Base-by-base conservation (phyloP, 2,888 invertebrate species). In the Melanophora roralis region DNA sequence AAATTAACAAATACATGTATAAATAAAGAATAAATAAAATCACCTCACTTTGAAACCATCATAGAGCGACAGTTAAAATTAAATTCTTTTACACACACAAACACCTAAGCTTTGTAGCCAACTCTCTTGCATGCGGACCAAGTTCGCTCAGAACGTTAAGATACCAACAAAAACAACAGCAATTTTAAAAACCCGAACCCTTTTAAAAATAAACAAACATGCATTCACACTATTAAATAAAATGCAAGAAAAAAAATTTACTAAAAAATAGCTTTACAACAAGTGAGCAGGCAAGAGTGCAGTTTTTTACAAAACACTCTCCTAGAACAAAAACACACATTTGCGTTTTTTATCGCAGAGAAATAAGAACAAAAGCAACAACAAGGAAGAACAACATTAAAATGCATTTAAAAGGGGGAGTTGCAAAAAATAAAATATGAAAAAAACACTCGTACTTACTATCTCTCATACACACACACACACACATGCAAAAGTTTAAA, bases 251-350 rank as follows among this genome's bases (percentile, higher is more conserved):
- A 27, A 47, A 23, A 59, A n/a, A 32, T 27, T 12, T 21, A 38
- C n/a, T 3, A 27, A 47, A 67, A 74, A 65, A 55, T 55, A 49
- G 64, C 69, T 72, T 80, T 80, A 79, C 78, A 80, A 68, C 67
- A 80, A 80, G 59, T 76, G 72, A 80, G 81, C 73, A 27, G n/a
- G 27, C 27, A 68, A 81, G 75, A 69, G 78, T 51, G 78, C 67
- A 72, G 72, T 57, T 73, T 72, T 72, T 72, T 72, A 65, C 32
- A 72, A 55, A 51, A 43, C 14, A 60, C 53, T 51, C 74, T 67
- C 74, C 74, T 75, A 75, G 74, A 74, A 75, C 34, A 62, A 34
- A 62, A 36, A 27, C 6, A 27, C 45, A 45, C 45, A n/a, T n/a
- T n/a, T n/a, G n/a, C n/a, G n/a, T n/a, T n/a, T 67, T 59, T 62